A percentile compares a stretch with the other conserved stretches of the same genome.
Conservation (phyloP, 2,113 vertebrate species). For the Rhodinocichla rosea region DNA sequence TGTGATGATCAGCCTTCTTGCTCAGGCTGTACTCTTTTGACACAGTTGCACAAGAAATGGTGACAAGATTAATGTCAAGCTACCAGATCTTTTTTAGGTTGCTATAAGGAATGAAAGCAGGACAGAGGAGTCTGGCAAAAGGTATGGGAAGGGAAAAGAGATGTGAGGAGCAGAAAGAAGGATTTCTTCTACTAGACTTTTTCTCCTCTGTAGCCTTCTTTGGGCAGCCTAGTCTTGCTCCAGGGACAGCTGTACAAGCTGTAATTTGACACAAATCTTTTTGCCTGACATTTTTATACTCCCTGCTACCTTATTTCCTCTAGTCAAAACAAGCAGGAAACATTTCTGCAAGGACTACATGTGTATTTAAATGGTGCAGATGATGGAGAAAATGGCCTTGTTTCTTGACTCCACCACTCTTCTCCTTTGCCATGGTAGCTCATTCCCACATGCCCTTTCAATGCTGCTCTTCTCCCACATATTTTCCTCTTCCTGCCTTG, state of each 20-base stretch:
- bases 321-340: not conserved
- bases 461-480: not conserved
- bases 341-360: not conserved
- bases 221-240: not conserved
- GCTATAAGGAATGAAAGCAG: not conserved
- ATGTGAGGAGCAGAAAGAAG: not conserved
- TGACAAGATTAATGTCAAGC: not conserved
- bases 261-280: not conserved
- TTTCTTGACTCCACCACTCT: not conserved
- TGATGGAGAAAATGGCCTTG: not conserved
- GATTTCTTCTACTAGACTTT: not conserved
- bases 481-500: not conserved
- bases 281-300: not conserved
- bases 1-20: not conserved
- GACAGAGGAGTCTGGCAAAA: not conserved
- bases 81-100: not conserved
- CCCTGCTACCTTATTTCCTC: not conserved
- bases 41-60: not conserved
- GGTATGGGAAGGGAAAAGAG: not conserved
- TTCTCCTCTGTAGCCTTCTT: not conserved
- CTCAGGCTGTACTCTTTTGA: not conserved
- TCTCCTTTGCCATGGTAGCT: not conserved
- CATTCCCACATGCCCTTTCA: not conserved
- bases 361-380: not conserved
- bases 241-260: not conserved